phyloP scores from a whole-genome alignment of 2,888 invertebrate genomes.

The Netelia inedita region DNA sequence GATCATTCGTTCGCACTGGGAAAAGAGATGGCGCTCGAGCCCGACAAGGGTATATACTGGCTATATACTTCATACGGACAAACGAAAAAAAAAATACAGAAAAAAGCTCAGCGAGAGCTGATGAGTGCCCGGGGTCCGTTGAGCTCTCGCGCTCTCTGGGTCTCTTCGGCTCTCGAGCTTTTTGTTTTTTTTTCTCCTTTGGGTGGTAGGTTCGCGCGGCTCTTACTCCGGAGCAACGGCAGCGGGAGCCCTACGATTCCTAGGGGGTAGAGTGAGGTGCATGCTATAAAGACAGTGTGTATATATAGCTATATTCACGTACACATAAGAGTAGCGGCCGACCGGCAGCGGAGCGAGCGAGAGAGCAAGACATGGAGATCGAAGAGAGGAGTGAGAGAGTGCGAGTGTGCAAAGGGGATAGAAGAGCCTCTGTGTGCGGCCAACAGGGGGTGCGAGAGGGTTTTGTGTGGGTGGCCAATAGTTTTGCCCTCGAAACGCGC shows the following conservation, averaged over 20 bases:
- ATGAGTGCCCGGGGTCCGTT: conserved; percentile 78
- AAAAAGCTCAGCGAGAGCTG: conserved; percentile 81
- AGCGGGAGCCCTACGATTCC: conserved; percentile 49
- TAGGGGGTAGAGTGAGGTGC: conserved; percentile 13
- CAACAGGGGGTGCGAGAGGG: conserved; percentile 63
- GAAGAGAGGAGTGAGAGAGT: conserved; percentile 55
- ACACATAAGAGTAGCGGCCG: conserved; percentile 32
- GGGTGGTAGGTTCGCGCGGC: conserved; percentile 53
- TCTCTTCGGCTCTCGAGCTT: conserved; percentile 67
- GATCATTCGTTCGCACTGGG: conserved; percentile 37
- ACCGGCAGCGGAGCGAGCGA: conserved; percentile 55
- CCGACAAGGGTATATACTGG: conserved; percentile 32
- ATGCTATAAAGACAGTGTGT: conserved; percentile 41
- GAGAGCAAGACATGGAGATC: conserved; percentile 43
- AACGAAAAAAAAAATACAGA: conserved; percentile 68
- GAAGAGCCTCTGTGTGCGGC: conserved; percentile 35
- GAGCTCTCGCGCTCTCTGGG: conserved; percentile 69
- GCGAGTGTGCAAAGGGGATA: conserved; percentile 56
- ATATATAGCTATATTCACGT: conserved; percentile 15
- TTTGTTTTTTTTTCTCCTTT: conserved; percentile 62
- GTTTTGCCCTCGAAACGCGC: conserved; percentile 81
- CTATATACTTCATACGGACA: conserved; percentile 50
- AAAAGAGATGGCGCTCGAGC: conserved; percentile 61
- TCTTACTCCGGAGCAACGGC: conserved; percentile 55
- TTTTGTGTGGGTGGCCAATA: conserved; percentile 84